Base-by-base conservation (phyloP, 1,140 invertebrate species). In the Caenorhabditis briggsae region DNA sequence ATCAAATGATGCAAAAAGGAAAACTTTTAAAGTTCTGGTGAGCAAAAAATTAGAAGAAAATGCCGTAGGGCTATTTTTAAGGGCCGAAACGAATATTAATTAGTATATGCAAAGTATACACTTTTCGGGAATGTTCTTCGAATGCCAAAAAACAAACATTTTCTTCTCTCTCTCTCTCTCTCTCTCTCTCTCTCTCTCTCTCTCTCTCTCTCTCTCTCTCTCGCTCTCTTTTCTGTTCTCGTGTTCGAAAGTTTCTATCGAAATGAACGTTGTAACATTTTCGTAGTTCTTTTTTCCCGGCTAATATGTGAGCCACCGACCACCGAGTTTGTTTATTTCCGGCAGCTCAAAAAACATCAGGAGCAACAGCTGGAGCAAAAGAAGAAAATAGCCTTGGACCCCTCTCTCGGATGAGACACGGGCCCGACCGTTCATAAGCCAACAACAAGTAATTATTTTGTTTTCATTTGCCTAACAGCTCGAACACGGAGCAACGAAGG, bases 391-490 rank as follows among this genome's bases (percentile, higher is more conserved):
- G 64, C 33, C 43, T 70, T 41, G 64, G 18, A 33, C 64, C 64
- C 64, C 43, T 70, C 9, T 0, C 16, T 7, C 14, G 23, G 33
- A 70, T 61, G 59, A 61, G 59, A 33, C 59, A 33, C 33, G 33
- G 33, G 3, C 33, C 33, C 33, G 41, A 70, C 64, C 64, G 64
- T 70, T 70, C 64, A 70, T 33, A 46, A 70, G 64, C 41, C 64
- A 46, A 70, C 43, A 70, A 70, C 64, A 70, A 70, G 64, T 70
- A 70, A 70, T 70, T 70, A 70, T 70, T 70, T 70, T 70, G 64
- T 70, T 70, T 70, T 70, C 41, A 70, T 70, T 70, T 70, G 64
- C 43, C 64, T 70, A 70, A 70, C 64, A 70, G 64, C 64, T 43
- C 41, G 23, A 61, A 58, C 6, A n/a, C 56, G 56, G 56, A 23